Conservation (phyloP, 2,113 vertebrate species). For the Progne subis region DNA sequence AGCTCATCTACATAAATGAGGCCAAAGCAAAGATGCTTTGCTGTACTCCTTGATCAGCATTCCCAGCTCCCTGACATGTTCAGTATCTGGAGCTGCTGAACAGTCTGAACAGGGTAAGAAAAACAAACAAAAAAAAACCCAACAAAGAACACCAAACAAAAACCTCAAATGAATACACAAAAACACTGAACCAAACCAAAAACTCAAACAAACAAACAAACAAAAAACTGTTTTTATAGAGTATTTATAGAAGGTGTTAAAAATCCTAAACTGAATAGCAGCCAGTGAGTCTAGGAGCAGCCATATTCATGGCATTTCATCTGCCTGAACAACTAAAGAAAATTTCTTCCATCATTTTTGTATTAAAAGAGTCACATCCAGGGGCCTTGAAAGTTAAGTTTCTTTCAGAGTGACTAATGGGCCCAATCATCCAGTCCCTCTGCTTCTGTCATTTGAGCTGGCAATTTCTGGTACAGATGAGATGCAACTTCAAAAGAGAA, state of each 20-base stretch:
- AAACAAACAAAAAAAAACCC: neutral
- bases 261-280: neutral
- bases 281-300: neutral
- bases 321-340: neutral
- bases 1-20: neutral
- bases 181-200: neutral
- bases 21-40: neutral
- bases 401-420: neutral
- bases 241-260: neutral
- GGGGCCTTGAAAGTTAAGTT: neutral
- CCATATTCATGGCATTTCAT: neutral
- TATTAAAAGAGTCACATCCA: neutral
- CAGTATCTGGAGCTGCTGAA: neutral
- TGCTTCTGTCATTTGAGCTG: neutral
- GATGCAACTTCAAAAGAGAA: neutral
- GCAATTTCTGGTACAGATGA: neutral
- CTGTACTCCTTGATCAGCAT: neutral
- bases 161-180: neutral
- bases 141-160: no score
- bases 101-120: neutral
- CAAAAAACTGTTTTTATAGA: rapidly evolving
- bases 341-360: neutral
- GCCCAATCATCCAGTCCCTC: neutral
- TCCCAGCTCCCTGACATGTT: neutral
- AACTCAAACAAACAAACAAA: neutral